These are phyloP conservation scores for Allobates femoralis DNA, from an alignment of 2,797 vertebrate species.

Conservation along the genomic window DNA sequence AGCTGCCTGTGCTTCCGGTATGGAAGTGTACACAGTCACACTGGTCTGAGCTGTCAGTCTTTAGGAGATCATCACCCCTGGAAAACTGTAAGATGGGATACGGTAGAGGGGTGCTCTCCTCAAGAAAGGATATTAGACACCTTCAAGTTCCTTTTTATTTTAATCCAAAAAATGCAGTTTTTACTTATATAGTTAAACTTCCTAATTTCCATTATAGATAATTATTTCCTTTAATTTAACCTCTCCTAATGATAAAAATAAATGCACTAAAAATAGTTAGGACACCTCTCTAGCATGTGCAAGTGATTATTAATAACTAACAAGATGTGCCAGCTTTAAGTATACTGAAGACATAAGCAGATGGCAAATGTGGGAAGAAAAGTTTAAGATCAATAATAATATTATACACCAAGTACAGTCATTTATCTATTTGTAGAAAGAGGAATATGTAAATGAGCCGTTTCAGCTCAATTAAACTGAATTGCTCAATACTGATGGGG, in stretches of 20 bases:
- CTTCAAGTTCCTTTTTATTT: too few species aligned
- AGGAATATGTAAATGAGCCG: background rate
- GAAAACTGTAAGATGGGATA: too few species aligned
- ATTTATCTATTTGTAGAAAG: background rate
- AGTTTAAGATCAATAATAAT: background rate
- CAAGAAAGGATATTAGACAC: too few species aligned
- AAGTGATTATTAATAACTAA: constrained; percentile 27
- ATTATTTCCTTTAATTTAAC: background rate
- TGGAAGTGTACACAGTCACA: too few species aligned
- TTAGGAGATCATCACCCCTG: too few species aligned
- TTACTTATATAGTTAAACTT: background rate
- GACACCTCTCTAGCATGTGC: constrained; percentile 5
- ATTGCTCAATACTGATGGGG: too few species aligned
- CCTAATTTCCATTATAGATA: background rate
- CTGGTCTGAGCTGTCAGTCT: too few species aligned
- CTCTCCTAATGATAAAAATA: constrained; percentile 14
- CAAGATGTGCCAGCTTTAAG: background rate
- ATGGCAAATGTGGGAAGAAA: constrained; percentile 19
- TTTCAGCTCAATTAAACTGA: too few species aligned
- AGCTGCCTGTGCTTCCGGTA: too few species aligned
- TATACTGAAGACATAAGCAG: constrained; percentile 7
- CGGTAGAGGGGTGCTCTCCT: too few species aligned
- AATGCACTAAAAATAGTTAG: constrained; percentile 12
- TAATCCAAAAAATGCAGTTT: too few species aligned
- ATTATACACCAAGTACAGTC: background rate